These are phyloP conservation scores for Himalopsyche anomala DNA, from an alignment of 2,888 invertebrate species.

Conservation along the genomic window DNA sequence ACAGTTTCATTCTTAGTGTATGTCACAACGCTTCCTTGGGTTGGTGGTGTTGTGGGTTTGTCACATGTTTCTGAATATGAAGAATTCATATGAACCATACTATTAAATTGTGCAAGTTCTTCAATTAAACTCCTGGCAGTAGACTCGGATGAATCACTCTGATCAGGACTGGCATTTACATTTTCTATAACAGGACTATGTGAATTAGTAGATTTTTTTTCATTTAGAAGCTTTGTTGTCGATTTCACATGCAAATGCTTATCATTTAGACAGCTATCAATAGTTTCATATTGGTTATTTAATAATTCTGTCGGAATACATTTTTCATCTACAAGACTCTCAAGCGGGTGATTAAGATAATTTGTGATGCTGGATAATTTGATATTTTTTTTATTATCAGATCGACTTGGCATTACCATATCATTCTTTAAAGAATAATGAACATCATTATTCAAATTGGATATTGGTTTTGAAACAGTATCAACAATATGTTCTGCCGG, in stretches of 20 bases:
- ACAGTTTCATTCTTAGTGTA: background rate
- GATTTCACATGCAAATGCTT: background rate
- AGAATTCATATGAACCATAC: slow-evolving; percentile 22
- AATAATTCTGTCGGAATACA: background rate
- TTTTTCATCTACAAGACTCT: background rate
- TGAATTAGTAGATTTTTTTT: slow-evolving; percentile 39
- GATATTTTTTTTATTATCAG: background rate
- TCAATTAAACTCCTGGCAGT: slow-evolving; percentile 59
- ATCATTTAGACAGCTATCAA: background rate
- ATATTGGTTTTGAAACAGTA: background rate
- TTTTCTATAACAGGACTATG: background rate
- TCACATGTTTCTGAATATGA: slow-evolving; percentile 25
- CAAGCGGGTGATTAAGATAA: background rate
- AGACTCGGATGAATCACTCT: slow-evolving; percentile 60
- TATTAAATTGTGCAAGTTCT: slow-evolving; percentile 51
- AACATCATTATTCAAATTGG: background rate
- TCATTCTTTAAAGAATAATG: background rate
- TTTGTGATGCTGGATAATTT: background rate
- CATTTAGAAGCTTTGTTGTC: background rate
- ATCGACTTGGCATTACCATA: background rate
- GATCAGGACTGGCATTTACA: slow-evolving; percentile 14
- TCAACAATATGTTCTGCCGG: background rate
- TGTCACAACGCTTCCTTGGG: background rate
- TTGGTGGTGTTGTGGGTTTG: background rate
- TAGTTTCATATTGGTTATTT: background rate